Conservation (phyloP, 1,140 invertebrate species). For the Ostrea edulis region DNA sequence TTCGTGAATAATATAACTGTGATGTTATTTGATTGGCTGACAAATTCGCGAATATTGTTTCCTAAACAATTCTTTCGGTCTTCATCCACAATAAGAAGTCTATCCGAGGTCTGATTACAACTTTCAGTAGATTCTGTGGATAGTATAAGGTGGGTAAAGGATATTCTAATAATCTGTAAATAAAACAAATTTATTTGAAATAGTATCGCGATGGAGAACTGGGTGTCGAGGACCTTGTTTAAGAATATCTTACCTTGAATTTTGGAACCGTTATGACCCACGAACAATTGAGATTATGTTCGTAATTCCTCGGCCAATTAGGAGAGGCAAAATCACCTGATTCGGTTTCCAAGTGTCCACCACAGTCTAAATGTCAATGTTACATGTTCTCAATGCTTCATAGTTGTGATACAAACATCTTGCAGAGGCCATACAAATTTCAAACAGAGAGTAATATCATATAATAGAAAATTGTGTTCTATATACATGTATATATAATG, state of each 20-base stretch:
- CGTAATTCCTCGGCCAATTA: constrained; percentile 68
- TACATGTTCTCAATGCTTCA: too few relatives aligned
- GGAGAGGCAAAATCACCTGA: constrained; percentile 69
- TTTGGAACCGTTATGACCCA: constrained; percentile 61
- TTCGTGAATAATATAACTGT: background rate
- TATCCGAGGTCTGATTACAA: background rate
- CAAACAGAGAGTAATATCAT: too few relatives aligned
- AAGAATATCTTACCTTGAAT: background rate
- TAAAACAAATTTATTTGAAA: background rate
- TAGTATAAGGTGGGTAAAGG: background rate
- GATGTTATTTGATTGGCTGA: background rate
- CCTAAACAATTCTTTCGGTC: background rate
- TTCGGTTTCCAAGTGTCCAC: constrained; percentile 57
- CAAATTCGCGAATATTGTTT: background rate
- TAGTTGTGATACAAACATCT: too few relatives aligned
- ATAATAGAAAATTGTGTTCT: too few relatives aligned
- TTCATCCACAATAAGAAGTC: constrained; percentile 12
- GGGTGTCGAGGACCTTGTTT: background rate
- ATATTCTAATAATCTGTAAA: constrained; percentile 21
- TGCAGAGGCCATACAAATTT: too few relatives aligned
- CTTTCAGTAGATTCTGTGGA: background rate
- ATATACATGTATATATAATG: too few relatives aligned
- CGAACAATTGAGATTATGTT: constrained; percentile 58
- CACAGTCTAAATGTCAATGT: constrained; percentile 49
- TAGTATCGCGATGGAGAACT: background rate